Evolutionary conservation across 2,888 invertebrate species (phyloP), one percentile per base, ranked within the genome.

Genomic region (Aquatica leii): DNA sequence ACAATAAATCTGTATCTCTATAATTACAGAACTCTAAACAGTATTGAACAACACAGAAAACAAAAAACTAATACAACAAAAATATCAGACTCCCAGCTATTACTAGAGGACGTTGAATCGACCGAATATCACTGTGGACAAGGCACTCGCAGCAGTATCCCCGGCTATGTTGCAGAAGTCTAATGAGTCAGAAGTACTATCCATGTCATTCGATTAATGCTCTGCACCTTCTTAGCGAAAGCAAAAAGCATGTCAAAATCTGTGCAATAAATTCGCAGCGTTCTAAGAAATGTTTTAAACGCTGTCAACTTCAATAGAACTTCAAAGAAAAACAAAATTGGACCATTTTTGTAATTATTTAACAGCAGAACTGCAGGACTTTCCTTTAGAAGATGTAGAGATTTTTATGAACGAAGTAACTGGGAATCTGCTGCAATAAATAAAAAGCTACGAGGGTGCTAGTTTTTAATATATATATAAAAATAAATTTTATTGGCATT

Each of bases 161-260:
- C 37, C 37, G 3, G 5, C 37, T 12, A 31, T 31, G 31, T 31
- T 31, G 31, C 31, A 31, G 31, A 31, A 31, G 37, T 37, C 37
- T 12, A 37, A 37, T 37, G 37, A n/a, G 5, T 5, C 37, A n/a
- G n/a, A n/a, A n/a, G 37, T 37, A n/a, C 37, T 12, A 37, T 37
- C 37, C 37, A 37, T n/a, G 37, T 37, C 37, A 37, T 37, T 12
- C 37, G 37, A 37, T 37, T n/a, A 37, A 37, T 37, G 37, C 37
- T 37, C 37, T 37, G 37, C 37, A 37, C 12, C 37, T 37, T 37
- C 37, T 37, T n/a, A 37, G n/a, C 37, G 37, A 37, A 37, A n/a
- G n/a, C n/a, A 37, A 9, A 11, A 37, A 3, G n/a, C 12, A 37
- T n/a, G n/a, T n/a, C n/a, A n/a, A n/a, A n/a, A n/a, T n/a, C n/a